Evolutionary conservation across 2,888 invertebrate species (phyloP).

Genomic region (Xestobium rufovillosum): DNA sequence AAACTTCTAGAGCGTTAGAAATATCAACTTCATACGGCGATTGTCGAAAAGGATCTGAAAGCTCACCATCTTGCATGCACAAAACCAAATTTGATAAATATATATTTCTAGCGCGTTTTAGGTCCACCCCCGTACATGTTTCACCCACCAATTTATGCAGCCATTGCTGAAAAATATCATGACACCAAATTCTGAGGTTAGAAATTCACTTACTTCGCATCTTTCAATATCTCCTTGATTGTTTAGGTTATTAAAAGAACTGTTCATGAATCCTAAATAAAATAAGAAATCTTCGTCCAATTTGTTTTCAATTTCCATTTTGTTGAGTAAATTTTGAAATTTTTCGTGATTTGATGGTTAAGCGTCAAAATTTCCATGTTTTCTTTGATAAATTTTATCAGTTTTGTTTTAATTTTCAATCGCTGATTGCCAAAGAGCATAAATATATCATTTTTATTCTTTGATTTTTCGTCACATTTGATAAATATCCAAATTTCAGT

Average conservation of each 20-base stretch:
- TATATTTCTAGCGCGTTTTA: slow-evolving; percentile 43
- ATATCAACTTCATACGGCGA: slow-evolving; percentile 38
- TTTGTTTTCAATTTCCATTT: slow-evolving; percentile 37
- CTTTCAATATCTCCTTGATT: slow-evolving; percentile 23
- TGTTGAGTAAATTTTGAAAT: not conserved
- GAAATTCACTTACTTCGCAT: no score
- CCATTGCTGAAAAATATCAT: slow-evolving; percentile 38
- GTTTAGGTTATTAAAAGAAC: slow-evolving; percentile 28
- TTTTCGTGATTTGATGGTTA: no score
- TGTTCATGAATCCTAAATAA: slow-evolving; percentile 40
- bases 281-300: slow-evolving; percentile 44
- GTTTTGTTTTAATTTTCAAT: no score
- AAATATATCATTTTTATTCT: no score
- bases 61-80: slow-evolving; percentile 40
- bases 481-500: no score
- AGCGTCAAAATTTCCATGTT: no score
- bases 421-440: no score
- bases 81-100: slow-evolving; percentile 42
- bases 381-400: no score
- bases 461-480: no score
- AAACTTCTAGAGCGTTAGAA: slow-evolving; percentile 35
- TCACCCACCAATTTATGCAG: slow-evolving; percentile 41
- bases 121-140: slow-evolving; percentile 32
- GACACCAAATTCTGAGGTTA: no score
- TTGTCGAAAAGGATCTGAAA: slow-evolving; percentile 38